Percentiles rank a stretch among this genome's conserved stretches.
These are phyloP conservation scores for Tenualosa thibaudeaui DNA, from an alignment of 2,797 vertebrate species.

Conservation along the genomic window DNA sequence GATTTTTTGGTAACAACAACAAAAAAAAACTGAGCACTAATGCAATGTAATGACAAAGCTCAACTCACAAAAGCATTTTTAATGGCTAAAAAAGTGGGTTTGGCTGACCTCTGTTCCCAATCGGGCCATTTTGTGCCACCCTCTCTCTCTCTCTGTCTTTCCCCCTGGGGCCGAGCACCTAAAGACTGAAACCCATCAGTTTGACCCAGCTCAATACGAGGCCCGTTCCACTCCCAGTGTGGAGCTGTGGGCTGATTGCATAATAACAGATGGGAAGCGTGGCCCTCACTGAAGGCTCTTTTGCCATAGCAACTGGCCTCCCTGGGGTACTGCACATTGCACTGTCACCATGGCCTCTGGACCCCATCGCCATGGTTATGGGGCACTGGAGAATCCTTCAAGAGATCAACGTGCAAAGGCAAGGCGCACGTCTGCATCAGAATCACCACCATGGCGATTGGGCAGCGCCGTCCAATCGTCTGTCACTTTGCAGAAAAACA, in stretches of 20 bases:
- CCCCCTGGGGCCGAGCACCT: slow-evolving; percentile 38
- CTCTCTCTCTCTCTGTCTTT: slow-evolving; percentile 40
- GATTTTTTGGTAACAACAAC: not conserved
- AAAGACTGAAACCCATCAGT: not conserved
- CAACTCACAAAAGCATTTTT: not conserved
- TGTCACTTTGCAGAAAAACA: slow-evolving; percentile 55
- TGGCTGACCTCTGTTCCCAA: not conserved
- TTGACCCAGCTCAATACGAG: not conserved
- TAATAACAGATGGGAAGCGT: not conserved
- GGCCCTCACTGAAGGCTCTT: slow-evolving; percentile 27
- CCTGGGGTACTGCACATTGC: slow-evolving; percentile 3
- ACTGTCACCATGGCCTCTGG: slow-evolving; percentile 41
- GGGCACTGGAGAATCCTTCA: slow-evolving; percentile 60
- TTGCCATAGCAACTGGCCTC: slow-evolving; percentile 39
- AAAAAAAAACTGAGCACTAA: too few species aligned
- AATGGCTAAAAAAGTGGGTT: not conserved
- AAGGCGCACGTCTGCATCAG: slow-evolving; percentile 29
- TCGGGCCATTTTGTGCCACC: not conserved
- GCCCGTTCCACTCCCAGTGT: not conserved
- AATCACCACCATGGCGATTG: slow-evolving; percentile 51
- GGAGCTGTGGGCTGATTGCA: not conserved
- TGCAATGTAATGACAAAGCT: not conserved
- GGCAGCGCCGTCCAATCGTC: slow-evolving; percentile 49
- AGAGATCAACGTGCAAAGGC: slow-evolving; percentile 48
- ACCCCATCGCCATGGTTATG: slow-evolving; percentile 63